Percentiles rank a stretch among this genome's conserved stretches.
These are phyloP conservation scores for Semnornis frantzii DNA, from an alignment of 2,113 vertebrate species.

Conservation along the genomic window DNA sequence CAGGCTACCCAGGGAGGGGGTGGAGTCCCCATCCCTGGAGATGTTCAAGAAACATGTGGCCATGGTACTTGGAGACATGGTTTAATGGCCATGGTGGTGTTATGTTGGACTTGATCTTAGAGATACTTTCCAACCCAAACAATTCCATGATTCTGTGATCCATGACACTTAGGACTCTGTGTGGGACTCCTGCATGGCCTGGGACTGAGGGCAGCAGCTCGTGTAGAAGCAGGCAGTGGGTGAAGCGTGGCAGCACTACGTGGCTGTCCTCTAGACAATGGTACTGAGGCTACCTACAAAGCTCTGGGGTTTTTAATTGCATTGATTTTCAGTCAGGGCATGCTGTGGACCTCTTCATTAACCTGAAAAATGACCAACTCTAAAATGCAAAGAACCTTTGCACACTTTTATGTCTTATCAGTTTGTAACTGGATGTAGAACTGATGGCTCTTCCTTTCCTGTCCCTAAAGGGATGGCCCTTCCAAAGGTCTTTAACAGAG, in stretches of 20 bases:
- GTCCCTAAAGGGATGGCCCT: neutral
- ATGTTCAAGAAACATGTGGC: no score
- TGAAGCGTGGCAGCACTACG: rapidly evolving
- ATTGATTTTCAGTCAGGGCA: neutral
- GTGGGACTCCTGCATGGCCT: neutral
- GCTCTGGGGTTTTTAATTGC: neutral
- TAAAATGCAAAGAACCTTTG: neutral
- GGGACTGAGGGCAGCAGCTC: neutral
- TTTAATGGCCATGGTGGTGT: no score
- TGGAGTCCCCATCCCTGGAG: no score
- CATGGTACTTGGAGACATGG: no score
- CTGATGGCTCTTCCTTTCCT: conserved; percentile 40
- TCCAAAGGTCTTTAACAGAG: conserved; percentile 5
- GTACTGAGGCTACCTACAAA: neutral
- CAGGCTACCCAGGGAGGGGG: no score
- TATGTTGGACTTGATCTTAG: no score
- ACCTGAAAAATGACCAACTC: neutral
- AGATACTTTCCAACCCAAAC: no score
- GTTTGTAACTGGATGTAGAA: neutral
- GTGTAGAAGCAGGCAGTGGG: neutral
- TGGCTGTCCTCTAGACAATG: neutral
- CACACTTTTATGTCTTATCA: neutral
- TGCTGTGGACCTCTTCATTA: neutral
- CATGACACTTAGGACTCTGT: rapidly evolving
- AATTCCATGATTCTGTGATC: neutral